A percentile compares a stretch with the other conserved stretches of the same genome.
Conservation (phyloP, 2,888 invertebrate species). For the Ophonus ardosiacus region DNA sequence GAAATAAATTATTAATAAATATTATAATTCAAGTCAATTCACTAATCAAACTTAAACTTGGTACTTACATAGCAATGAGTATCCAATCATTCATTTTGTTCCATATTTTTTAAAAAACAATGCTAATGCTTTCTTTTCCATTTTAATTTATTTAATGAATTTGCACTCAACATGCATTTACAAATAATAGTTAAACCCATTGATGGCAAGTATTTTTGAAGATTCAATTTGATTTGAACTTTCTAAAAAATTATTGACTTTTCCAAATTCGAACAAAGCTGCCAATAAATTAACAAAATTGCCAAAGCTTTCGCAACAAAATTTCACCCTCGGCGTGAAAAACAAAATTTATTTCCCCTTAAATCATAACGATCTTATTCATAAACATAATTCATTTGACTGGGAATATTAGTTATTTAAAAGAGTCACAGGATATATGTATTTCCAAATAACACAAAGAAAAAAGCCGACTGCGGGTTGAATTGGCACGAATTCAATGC, state of each 20-base stretch:
- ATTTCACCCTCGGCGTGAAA: neutral
- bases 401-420: constrained; percentile 31
- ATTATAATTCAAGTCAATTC: no score
- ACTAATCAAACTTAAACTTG: no score
- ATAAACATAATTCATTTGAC: constrained; percentile 39
- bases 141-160: no score
- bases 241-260: neutral
- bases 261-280: neutral
- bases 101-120: no score
- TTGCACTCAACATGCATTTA: no score
- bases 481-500: constrained; percentile 57
- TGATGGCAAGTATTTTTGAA: no score
- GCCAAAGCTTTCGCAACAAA: neutral
- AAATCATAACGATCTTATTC: constrained; percentile 27
- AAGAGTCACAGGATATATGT: constrained; percentile 34
- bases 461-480: constrained; percentile 10
- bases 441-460: constrained; percentile 45
- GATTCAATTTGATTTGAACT: no score
- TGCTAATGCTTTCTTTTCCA: no score
- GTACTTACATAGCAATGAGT: no score
- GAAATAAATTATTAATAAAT: no score
- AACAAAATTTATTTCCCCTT: constrained; percentile 21
- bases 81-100: no score
- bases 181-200: no score
- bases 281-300: neutral